A percentile compares a stretch with the other conserved stretches of the same genome.
These are phyloP conservation scores for Euphonia xanthogaster DNA, from an alignment of 2,797 vertebrate species.

Conservation along the genomic window DNA sequence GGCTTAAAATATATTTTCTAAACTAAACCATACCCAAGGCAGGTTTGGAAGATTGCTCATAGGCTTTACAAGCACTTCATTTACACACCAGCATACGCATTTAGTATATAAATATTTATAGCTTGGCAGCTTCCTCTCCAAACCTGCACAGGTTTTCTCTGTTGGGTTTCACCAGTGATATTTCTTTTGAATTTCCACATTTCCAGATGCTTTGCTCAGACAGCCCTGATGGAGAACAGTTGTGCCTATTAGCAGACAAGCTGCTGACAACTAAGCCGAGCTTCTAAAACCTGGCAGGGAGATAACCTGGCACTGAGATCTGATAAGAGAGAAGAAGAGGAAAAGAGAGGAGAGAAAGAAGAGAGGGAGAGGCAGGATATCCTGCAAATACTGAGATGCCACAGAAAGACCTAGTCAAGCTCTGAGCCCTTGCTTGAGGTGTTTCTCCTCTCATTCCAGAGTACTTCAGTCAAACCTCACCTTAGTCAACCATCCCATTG, in stretches of 20 bases:
- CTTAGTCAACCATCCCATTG: rapidly evolving
- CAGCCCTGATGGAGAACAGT: slow-evolving; percentile 37
- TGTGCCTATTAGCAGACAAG: slow-evolving; percentile 53
- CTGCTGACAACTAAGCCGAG: slow-evolving; percentile 27
- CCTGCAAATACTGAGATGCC: background rate
- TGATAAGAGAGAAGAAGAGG: background rate
- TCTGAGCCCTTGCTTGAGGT: background rate
- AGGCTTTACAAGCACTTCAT: slow-evolving; percentile 1
- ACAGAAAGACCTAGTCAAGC: background rate
- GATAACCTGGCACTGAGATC: slow-evolving; percentile 11
- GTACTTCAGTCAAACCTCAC: background rate
- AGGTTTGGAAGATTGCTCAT: background rate
- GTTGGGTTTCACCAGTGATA: background rate
- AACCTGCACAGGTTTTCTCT: background rate
- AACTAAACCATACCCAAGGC: background rate
- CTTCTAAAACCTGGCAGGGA: slow-evolving; percentile 43
- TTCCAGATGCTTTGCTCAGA: slow-evolving; percentile 25
- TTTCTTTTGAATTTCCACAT: slow-evolving; percentile 5
- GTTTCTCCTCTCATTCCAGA: background rate
- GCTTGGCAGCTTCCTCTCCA: background rate
- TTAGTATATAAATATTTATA: slow-evolving; percentile 21
- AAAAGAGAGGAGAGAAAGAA: background rate
- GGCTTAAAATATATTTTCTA: background rate
- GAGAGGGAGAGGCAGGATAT: background rate
- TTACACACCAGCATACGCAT: background rate